Percentiles rank a stretch among this genome's conserved stretches.
These are phyloP conservation scores for Sussaba pulchella DNA, from an alignment of 2,888 invertebrate genomes.

Conservation along the genomic window DNA sequence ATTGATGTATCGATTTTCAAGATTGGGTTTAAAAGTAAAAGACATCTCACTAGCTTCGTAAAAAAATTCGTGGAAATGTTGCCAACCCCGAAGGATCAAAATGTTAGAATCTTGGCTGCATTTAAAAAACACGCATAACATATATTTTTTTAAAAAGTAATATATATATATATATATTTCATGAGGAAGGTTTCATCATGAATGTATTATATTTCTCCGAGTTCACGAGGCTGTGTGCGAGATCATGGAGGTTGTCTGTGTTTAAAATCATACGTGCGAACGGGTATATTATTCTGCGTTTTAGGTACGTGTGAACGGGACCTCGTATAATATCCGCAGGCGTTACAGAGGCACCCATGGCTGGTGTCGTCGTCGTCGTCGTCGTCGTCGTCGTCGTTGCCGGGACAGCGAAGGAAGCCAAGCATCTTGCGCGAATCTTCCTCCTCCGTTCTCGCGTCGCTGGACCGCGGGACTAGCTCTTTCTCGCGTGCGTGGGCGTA, in stretches of 20 bases:
- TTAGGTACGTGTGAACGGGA: constrained; percentile 73
- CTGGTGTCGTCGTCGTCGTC: constrained; percentile 49
- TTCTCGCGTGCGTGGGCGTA: constrained; percentile 79
- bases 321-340: constrained; percentile 79
- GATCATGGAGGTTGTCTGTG: constrained; percentile 24
- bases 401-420: constrained; percentile 52
- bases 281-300: constrained; percentile 59
- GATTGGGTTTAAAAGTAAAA: too few relatives aligned
- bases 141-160: too few relatives aligned
- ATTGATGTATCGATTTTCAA: too few relatives aligned
- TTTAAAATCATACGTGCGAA: constrained; percentile 53
- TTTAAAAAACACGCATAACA: too few relatives aligned
- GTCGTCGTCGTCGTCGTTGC: constrained; percentile 26
- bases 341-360: constrained; percentile 73
- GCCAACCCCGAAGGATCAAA: too few relatives aligned
- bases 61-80: too few relatives aligned
- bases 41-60: too few relatives aligned
- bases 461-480: constrained; percentile 69
- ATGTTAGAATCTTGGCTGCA: too few relatives aligned
- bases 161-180: too few relatives aligned
- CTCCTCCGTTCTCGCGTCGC: constrained; percentile 26
- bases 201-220: constrained; percentile 5
- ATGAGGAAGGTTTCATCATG: constrained; percentile 14
- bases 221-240: constrained; percentile 9
- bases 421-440: constrained; percentile 73